phyloP scores from a whole-genome alignment of 2,888 invertebrate genomes.

The Mesorhabditis spiculigera region DNA sequence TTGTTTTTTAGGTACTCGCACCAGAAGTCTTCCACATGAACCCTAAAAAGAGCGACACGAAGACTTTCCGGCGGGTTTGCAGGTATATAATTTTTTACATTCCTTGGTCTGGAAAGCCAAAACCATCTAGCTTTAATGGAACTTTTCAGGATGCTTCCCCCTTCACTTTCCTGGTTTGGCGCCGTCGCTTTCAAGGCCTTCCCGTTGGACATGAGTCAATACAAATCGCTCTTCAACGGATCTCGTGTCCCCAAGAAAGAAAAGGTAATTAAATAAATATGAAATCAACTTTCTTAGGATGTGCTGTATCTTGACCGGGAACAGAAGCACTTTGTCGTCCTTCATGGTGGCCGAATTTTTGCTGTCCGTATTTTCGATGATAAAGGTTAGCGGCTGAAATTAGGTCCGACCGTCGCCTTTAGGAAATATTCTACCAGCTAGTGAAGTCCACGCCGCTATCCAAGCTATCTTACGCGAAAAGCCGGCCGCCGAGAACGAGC shows the following conservation, averaged over 20 bases:
- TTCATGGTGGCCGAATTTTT: constrained; percentile 84
- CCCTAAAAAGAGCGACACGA: constrained; percentile 80
- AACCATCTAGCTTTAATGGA: background rate
- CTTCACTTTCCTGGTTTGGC: constrained; percentile 76
- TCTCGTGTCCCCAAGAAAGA: constrained; percentile 78
- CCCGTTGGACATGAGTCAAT: constrained; percentile 97
- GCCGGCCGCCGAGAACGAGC: background rate
- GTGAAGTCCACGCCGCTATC: constrained; percentile 74
- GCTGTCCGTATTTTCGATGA: constrained; percentile 79
- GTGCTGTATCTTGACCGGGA: constrained; percentile 64
- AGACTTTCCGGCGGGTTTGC: constrained; percentile 70
- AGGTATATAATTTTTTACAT: constrained; percentile 53
- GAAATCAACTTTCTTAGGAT: background rate
- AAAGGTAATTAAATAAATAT: constrained; percentile 69
- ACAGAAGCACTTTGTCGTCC: constrained; percentile 78
- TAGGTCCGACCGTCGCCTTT: constrained; percentile 24
- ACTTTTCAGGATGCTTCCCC: constrained; percentile 70
- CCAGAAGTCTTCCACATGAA: constrained; percentile 92
- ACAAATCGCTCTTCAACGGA: constrained; percentile 80
- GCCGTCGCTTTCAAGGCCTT: constrained; percentile 78
- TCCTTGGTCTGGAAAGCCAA: background rate
- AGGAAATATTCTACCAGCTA: constrained; percentile 73
- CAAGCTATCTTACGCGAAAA: constrained; percentile 67
- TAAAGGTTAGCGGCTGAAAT: constrained; percentile 65
- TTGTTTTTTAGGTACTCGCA: constrained; percentile 67